A percentile compares a stretch with the other conserved stretches of the same genome.
These are phyloP conservation scores for Calyptommatus sinebrachiatus DNA, from an alignment of 2,113 vertebrate species.

Conservation along the genomic window DNA sequence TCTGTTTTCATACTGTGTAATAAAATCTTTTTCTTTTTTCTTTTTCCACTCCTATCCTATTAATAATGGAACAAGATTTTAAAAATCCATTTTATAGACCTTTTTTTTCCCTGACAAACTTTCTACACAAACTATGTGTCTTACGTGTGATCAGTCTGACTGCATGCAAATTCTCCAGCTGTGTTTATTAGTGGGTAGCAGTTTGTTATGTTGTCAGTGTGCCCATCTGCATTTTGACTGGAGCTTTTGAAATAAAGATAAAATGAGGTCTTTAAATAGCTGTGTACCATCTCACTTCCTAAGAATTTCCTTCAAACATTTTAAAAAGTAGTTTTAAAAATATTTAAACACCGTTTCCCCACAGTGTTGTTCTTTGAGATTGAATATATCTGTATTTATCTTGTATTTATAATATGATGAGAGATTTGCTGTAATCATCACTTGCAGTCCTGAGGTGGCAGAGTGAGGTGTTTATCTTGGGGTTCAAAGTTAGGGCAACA, in stretches of 20 bases:
- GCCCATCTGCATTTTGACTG: conserved; percentile 3
- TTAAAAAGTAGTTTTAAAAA: not conserved
- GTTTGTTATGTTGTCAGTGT: conserved; percentile 36
- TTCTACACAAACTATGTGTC: conserved; percentile 1
- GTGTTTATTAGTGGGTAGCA: conserved; percentile 41
- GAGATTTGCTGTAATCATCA: too few relatives aligned
- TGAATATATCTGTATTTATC: too few relatives aligned
- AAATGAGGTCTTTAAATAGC: conserved; percentile 13
- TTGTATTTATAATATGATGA: too few relatives aligned
- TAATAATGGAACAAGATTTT: conserved; percentile 13
- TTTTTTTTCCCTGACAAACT: not conserved
- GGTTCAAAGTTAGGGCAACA: too few relatives aligned
- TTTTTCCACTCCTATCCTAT: not conserved
- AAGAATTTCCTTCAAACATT: conserved; percentile 1
- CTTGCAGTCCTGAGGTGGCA: too few relatives aligned
- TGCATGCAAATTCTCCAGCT: conserved; percentile 43
- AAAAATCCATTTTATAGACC: not conserved
- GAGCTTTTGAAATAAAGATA: conserved; percentile 23
- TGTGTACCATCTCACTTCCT: not conserved
- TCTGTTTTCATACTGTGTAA: too few relatives aligned
- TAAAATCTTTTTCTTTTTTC: not conserved
- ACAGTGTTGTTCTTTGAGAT: not conserved
- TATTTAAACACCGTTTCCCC: not conserved
- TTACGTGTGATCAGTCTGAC: not conserved
- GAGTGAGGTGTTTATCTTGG: too few relatives aligned